Evolutionary conservation across 2,113 vertebrate genomes (phyloP).

Genomic region (Telmatochromis sp.): DNA sequence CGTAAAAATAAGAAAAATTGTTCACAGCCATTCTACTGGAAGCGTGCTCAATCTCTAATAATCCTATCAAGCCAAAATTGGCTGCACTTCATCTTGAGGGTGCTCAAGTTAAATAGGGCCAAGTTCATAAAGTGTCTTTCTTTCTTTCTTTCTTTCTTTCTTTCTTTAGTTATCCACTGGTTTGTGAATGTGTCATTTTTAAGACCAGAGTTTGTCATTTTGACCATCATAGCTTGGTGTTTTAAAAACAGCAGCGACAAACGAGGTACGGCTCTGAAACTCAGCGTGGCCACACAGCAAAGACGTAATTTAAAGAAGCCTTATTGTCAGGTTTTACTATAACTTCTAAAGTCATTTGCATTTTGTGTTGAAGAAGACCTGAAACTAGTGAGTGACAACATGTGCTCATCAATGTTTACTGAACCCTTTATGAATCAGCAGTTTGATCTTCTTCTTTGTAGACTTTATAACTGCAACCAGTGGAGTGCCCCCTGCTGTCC

Average conservation of each 20-base stretch:
- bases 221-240: neutral
- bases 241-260: neutral
- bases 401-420: neutral
- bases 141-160: neutral
- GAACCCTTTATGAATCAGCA: neutral
- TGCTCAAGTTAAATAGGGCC: neutral
- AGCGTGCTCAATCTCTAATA: neutral
- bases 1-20: neutral
- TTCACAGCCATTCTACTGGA: neutral
- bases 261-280: neutral
- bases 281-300: neutral
- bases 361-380: rapidly evolving
- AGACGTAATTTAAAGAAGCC: neutral
- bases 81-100: neutral
- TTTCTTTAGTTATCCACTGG: neutral
- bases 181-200: neutral
- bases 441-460: neutral
- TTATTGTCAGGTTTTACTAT: neutral
- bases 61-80: neutral
- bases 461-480: neutral
- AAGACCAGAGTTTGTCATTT: neutral
- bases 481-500: neutral
- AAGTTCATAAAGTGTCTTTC: neutral
- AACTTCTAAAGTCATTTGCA: neutral
- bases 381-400: neutral